Conservation (phyloP, 2,113 vertebrate species). For the Meles meles region DNA sequence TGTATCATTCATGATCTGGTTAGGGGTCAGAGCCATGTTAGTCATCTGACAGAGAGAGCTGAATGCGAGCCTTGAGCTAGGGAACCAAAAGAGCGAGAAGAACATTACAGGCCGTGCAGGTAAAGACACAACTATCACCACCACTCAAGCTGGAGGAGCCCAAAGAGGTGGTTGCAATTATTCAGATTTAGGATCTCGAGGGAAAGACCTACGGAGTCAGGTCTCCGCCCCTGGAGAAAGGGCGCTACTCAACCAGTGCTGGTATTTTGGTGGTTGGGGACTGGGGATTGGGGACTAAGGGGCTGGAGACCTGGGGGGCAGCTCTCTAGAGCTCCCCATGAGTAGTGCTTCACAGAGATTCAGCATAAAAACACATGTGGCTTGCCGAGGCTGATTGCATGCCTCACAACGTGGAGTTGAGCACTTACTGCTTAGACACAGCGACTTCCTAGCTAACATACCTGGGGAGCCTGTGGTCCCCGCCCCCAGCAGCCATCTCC, state of each 20-base stretch:
- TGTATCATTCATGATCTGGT: background rate
- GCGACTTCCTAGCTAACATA: background rate
- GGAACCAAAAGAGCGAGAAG: background rate
- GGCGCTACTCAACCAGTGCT: accelerated
- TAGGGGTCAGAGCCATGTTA: background rate
- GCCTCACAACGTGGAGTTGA: background rate
- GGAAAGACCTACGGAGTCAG: too few species aligned
- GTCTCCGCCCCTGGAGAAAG: background rate
- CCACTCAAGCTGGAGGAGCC: background rate
- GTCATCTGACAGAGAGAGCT: background rate
- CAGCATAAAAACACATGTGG: background rate
- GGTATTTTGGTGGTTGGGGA: background rate
- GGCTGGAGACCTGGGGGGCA: accelerated
- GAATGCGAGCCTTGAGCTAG: background rate
- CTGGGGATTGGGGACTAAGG: accelerated
- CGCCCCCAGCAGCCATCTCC: background rate
- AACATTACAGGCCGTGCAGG: background rate
- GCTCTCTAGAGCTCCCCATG: too few species aligned
- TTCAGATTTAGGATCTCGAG: background rate
- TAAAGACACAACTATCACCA: background rate
- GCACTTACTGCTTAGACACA: background rate
- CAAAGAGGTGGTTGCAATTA: background rate
- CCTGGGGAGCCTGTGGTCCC: background rate
- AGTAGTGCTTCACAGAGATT: background rate
- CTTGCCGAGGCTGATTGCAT: too few species aligned